phyloP scores from a whole-genome alignment of 1,140 invertebrate species.

The Hycleus phaleratus region DNA sequence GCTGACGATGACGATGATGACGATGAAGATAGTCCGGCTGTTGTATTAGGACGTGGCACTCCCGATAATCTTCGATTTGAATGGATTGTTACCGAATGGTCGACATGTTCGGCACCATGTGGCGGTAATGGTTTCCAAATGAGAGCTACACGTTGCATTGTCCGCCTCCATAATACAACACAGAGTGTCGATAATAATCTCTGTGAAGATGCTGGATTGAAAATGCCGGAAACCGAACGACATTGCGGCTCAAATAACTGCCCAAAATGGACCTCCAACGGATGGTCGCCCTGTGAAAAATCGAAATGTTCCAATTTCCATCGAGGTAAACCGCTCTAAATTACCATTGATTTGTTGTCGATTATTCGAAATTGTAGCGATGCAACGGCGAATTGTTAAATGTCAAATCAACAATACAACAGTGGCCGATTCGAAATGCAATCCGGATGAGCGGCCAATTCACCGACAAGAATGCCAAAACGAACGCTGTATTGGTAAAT shows the following conservation, averaged over 20 bases:
- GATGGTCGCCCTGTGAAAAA: conserved; percentile 64
- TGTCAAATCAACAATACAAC: conserved; percentile 61
- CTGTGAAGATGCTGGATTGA: conserved; percentile 62
- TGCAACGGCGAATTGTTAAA: conserved; percentile 64
- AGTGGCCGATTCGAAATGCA: conserved; percentile 53
- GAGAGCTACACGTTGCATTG: conserved; percentile 62
- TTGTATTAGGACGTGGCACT: conserved; percentile 42
- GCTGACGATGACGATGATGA: conserved; percentile 14
- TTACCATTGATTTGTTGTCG: background rate
- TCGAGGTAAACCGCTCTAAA: conserved; percentile 46
- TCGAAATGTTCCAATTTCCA: conserved; percentile 70
- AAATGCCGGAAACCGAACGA: conserved; percentile 55
- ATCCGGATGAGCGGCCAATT: conserved; percentile 58
- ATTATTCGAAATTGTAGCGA: conserved; percentile 45
- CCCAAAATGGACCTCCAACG: conserved; percentile 60
- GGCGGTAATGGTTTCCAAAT: conserved; percentile 69
- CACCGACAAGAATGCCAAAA: conserved; percentile 70
- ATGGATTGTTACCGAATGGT: conserved; percentile 78
- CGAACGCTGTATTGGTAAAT: conserved; percentile 70
- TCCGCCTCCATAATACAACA: conserved; percentile 47
- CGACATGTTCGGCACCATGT: conserved; percentile 77
- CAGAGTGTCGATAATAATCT: conserved; percentile 54
- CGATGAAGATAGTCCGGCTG: conserved; percentile 28
- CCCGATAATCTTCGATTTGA: conserved; percentile 57
- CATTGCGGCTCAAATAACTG: conserved; percentile 62